Percentiles rank a stretch among this genome's conserved stretches.
Conservation (phyloP, 37 sponge, comb jelly and placozoan genomes). For the Cliona cf. orientalis region DNA sequence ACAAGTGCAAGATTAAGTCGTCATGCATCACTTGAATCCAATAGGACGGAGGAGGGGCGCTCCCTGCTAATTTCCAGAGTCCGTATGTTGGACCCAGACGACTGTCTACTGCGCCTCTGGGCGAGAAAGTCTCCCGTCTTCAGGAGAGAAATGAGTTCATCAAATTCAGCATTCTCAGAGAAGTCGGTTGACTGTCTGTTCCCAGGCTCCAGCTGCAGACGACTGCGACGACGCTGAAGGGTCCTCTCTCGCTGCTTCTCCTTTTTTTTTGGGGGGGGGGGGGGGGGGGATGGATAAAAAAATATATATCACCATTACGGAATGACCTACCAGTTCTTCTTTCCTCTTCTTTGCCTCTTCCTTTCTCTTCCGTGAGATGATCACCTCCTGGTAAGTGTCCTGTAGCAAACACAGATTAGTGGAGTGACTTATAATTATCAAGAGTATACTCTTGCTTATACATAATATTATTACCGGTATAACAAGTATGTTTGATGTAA, state of each 20-base stretch:
- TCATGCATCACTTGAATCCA: no score
- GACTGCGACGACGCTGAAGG: constrained; percentile 18
- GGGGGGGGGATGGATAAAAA: not conserved
- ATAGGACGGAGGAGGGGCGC: not conserved
- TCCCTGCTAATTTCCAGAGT: constrained; percentile 52
- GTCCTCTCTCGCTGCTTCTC: constrained; percentile 47
- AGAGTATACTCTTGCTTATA: no score
- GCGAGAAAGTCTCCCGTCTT: constrained; percentile 64
- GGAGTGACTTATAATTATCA: no score
- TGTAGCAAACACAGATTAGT: not conserved
- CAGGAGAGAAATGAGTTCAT: constrained; percentile 77
- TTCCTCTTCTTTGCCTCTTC: constrained; percentile 67
- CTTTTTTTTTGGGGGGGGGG: constrained; percentile 3
- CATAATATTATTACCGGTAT: no score
- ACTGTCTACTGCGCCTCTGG: not conserved
- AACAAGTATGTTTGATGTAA: no score
- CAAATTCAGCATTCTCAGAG: constrained; percentile 66
- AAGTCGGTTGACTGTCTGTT: not conserved
- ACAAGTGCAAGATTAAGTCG: no score
- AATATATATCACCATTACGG: not conserved
- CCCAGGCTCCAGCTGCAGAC: constrained; percentile 4
- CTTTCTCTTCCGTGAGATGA: constrained; percentile 48
- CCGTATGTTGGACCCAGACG: not conserved
- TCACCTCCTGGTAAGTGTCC: constrained; percentile 61
- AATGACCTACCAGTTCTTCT: constrained; percentile 52